Base-by-base conservation (phyloP, 37 sponge, comb jelly and placozoan species). In the Corticium candelabrum region DNA sequence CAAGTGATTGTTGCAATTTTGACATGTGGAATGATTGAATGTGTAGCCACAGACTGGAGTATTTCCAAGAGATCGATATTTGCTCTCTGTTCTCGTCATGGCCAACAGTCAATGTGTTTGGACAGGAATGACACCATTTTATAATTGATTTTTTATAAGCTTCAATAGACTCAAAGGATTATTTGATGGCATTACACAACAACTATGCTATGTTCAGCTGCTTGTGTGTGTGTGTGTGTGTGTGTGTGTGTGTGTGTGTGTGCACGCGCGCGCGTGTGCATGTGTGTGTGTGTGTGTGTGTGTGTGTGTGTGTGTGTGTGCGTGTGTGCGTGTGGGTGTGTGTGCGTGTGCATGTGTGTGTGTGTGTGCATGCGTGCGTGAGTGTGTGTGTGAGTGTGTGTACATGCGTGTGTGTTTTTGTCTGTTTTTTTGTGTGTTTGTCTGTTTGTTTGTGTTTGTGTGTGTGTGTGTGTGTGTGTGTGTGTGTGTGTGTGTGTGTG, bases 291-390 rank as follows among this genome's bases (percentile, higher is more conserved):
- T 2, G 67, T 77, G 35, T 37, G 56, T 71, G 43, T 39, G 74
- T 80, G 74, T 72, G 81, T 80, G 72, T 72, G 35, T 80, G 43
- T 80, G 81, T 72, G 74, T 70, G 81, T 72, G 43, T 29, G 50
- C 73, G 74, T 71, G 74, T 80, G 74, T 37, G 74, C 30, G 74
- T 80, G n/a, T n/a, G n/a, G n/a, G n/a, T n/a, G n/a, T n/a, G n/a
- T n/a, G n/a, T n/a, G n/a, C n/a, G n/a, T n/a, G n/a, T n/a, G n/a
- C n/a, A n/a, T n/a, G n/a, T n/a, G n/a, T n/a, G n/a, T n/a, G n/a
- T n/a, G n/a, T n/a, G n/a, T n/a, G n/a, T n/a, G n/a, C n/a, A n/a
- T n/a, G n/a, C n/a, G n/a, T n/a, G n/a, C n/a, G n/a, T n/a, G 43
- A 15, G 31, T 71, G 35, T 74, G 27, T 80, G 40, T 69, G 72